Evolutionary conservation across 2,797 vertebrate genomes (phyloP), one percentile per base, ranked within the genome.

Genomic region (Aulostomus chinensis): DNA sequence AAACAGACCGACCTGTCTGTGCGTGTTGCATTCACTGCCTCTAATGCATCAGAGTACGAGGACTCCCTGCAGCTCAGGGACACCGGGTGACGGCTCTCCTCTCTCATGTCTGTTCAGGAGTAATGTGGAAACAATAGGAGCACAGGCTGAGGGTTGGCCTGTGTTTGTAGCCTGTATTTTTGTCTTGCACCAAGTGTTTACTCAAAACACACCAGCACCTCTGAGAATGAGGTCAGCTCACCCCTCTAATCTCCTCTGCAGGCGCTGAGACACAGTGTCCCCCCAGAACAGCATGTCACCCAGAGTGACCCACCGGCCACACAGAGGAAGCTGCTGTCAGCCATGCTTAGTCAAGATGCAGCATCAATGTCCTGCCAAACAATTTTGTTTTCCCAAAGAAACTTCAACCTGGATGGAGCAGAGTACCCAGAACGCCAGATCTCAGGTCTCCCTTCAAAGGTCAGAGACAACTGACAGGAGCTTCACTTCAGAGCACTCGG

Each of bases 141-240:
- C 72, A 54, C 42, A 25, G 48, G 66, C 73, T 13, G 45, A 81
- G 63, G 73, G 67, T 26, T 69, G 64, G 64, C 74, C 62, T 17
- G 58, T 76, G 80, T 81, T 77, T 70, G 56, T 68, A 63, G 73
- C 69, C 49, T 40, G 37, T 79, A 79, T 89, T 90, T 87, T 88
- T 82, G 78, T 86, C 80, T 84, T 73, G 35, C 70, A 78, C 58
- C 51, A 53, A 89, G 68, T 88, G 83, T 88, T 89, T 89, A 86
- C 75, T 74, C 57, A 84, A 86, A 90, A 86, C 83, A 84, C 59
- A 50, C 21, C 38, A 57, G 72, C 16, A 58, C 51, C 51, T 84
- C 79, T 81, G 82, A 85, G 81, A 85, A 83, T 18, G 70, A 76
- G 82, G 81, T 80, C 78, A 78, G 49, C 60, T 78, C 63, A 58